Evolutionary conservation across 2,888 invertebrate species (phyloP).

Genomic region (Acleris emargana): DNA sequence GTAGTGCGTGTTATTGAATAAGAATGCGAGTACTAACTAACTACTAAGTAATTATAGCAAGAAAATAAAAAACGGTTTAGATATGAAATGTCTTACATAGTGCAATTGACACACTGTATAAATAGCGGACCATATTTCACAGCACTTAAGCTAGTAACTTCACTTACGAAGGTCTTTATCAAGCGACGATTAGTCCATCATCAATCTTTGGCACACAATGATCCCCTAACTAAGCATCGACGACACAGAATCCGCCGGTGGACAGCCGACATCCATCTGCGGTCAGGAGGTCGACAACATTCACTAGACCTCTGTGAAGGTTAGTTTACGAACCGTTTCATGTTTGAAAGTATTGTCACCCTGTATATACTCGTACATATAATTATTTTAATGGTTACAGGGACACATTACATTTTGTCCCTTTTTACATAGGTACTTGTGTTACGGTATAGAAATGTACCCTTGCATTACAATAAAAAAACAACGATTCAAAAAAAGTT

Average conservation of each 20-base stretch:
- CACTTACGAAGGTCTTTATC: conserved; percentile 50
- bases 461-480: no score
- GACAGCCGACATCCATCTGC: conserved; percentile 54
- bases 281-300: conserved; percentile 48
- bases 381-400: no score
- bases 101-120: background rate
- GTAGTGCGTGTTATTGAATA: no score
- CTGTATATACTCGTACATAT: no score
- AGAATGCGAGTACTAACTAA: no score
- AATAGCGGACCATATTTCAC: conserved; percentile 11
- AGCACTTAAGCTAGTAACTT: conserved; percentile 25
- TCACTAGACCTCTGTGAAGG: conserved; percentile 34
- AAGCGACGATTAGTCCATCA: conserved; percentile 62
- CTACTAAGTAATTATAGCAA: no score
- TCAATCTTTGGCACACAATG: conserved; percentile 71
- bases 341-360: background rate
- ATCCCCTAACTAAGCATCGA: conserved; percentile 69
- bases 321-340: background rate
- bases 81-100: background rate
- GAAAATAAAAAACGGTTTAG: no score
- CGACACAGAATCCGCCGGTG: conserved; percentile 58
- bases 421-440: no score
- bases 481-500: no score
- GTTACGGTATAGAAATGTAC: no score
- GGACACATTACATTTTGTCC: no score